These are phyloP conservation scores for Poeciliopsis gracilis DNA, from an alignment of 2,797 vertebrate genomes.

Conservation along the genomic window DNA sequence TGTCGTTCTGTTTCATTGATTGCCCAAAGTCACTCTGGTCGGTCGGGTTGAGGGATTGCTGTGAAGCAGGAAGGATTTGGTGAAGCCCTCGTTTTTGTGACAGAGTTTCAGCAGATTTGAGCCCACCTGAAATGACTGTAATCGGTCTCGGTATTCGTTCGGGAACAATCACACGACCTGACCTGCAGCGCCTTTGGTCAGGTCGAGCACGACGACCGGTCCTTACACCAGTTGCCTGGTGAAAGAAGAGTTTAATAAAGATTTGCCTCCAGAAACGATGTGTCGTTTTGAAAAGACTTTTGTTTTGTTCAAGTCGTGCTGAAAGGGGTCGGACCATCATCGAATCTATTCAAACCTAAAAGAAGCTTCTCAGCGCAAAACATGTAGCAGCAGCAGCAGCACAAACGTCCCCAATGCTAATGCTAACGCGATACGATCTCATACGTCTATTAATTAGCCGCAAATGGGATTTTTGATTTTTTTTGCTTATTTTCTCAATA, in stretches of 20 bases:
- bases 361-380: no score
- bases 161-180: neutral
- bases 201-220: neutral
- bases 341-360: no score
- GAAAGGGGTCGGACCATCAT: no score
- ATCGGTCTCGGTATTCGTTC: neutral
- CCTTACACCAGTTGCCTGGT: neutral
- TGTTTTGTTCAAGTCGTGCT: no score
- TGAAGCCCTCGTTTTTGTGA: neutral
- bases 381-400: no score
- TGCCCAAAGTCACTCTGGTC: neutral
- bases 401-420: no score
- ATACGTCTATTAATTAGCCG: no score
- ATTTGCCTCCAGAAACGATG: neutral
- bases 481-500: no score
- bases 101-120: neutral
- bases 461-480: no score
- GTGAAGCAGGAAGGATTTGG: neutral
- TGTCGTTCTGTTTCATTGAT: neutral
- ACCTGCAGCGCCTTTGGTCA: neutral
- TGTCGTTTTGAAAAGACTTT: no score
- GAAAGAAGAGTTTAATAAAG: neutral
- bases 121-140: neutral
- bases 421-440: no score
- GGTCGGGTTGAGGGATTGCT: neutral